phyloP scores from a whole-genome alignment of 2,888 invertebrate species.

The Megamerina dolium region DNA sequence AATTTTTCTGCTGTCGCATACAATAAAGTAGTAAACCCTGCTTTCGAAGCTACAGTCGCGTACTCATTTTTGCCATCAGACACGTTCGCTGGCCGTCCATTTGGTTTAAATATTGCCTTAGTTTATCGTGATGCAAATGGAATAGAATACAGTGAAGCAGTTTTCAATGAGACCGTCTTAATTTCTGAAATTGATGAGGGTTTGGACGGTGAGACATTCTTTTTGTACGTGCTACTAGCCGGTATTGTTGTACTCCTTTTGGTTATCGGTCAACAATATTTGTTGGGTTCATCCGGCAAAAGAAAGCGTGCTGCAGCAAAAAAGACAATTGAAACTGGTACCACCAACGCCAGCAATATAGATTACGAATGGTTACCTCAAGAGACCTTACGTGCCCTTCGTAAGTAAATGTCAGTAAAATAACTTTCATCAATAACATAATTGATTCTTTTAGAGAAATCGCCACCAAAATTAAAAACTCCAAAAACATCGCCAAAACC shows the following conservation, averaged over 20 bases:
- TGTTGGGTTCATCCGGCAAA: constrained; percentile 77
- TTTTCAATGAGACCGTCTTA: constrained; percentile 96
- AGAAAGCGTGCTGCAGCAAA: constrained; percentile 54
- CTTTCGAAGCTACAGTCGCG: constrained; percentile 88
- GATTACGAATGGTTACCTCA: constrained; percentile 98
- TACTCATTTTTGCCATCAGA: constrained; percentile 95
- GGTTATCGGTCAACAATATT: constrained; percentile 82
- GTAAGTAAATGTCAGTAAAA: constrained; percentile 54
- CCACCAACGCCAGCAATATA: constrained; percentile 80
- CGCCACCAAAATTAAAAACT: constrained; percentile 58
- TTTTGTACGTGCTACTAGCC: constrained; percentile 91
- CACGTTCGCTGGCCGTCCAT: constrained; percentile 93
- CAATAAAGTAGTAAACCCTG: constrained; percentile 81
- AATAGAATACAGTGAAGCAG: constrained; percentile 68
- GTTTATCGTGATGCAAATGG: constrained; percentile 77
- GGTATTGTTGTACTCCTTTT: constrained; percentile 81
- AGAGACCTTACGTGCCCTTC: constrained; percentile 75
- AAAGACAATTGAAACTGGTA: constrained; percentile 82
- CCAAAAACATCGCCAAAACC: constrained; percentile 52
- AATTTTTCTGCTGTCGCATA: constrained; percentile 92
- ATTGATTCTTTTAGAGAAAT: constrained; percentile 59
- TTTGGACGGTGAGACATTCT: constrained; percentile 96
- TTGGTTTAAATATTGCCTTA: constrained; percentile 88
- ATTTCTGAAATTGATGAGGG: constrained; percentile 95
- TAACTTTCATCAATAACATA: constrained; percentile 1